Percentiles rank a stretch among this genome's conserved stretches.
Evolutionary conservation across 2,113 vertebrate genomes (phyloP).

Genomic region (Misgurnus mizolepis): DNA sequence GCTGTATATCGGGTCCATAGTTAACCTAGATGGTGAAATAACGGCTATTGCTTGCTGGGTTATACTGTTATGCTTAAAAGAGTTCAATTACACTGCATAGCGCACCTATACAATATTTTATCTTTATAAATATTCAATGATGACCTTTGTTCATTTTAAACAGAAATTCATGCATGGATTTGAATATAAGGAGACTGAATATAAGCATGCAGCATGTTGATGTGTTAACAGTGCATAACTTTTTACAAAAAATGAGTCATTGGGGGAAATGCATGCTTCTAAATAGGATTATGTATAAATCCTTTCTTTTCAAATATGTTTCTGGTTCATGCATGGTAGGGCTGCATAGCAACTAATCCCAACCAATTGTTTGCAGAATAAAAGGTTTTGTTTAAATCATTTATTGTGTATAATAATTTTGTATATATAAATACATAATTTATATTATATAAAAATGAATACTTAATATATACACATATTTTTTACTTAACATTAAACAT

Average conservation of each 20-base stretch:
- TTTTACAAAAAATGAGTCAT: neutral
- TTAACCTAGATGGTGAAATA: no score
- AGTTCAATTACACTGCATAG: neutral
- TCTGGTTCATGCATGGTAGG: no score
- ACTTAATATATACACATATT: no score
- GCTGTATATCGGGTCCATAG: no score
- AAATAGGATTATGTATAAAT: neutral
- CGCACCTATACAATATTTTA: neutral
- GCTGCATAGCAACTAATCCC: no score
- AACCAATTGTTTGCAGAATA: no score
- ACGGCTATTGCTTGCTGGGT: no score
- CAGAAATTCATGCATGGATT: slow-evolving; percentile 25
- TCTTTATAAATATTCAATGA: slow-evolving; percentile 21
- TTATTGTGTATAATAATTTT: no score
- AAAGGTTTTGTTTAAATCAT: no score
- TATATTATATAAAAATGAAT: no score
- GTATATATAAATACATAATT: no score
- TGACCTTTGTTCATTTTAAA: neutral
- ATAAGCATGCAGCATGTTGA: slow-evolving; percentile 43
- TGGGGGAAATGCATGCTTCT: neutral
- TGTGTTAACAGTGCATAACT: neutral
- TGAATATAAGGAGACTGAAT: slow-evolving; percentile 17
- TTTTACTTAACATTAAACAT: no score
- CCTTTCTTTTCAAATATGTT: neutral
- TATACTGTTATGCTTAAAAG: slow-evolving; percentile 28